A percentile compares a stretch with the other conserved stretches of the same genome.
These are phyloP conservation scores for Pseudochromis fuscus DNA, from an alignment of 2,797 vertebrate genomes.

Conservation along the genomic window DNA sequence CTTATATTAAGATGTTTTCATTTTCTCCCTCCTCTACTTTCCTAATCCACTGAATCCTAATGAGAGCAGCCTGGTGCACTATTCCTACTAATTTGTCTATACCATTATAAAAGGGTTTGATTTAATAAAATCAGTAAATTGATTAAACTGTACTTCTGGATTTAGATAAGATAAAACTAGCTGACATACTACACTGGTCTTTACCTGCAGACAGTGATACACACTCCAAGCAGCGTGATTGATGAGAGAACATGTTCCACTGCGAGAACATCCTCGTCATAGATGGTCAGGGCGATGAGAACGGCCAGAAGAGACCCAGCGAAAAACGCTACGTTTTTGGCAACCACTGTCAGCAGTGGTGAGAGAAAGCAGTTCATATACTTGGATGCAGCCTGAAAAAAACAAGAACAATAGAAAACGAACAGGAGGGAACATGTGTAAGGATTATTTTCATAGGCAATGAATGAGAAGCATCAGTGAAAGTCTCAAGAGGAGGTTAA, in stretches of 20 bases:
- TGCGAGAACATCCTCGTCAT: conserved; percentile 95
- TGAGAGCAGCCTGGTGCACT: background rate
- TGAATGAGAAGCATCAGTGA: background rate
- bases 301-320: conserved; percentile 97
- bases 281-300: conserved; percentile 98
- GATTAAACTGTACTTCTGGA: background rate
- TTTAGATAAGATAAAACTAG: background rate
- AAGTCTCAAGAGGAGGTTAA: background rate
- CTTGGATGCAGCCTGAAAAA: conserved; percentile 90
- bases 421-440: background rate
- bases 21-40: background rate
- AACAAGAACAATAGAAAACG: conserved; percentile 10
- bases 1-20: background rate
- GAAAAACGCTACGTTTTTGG: conserved; percentile 97
- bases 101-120: background rate
- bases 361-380: conserved; percentile 99
- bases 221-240: conserved; percentile 94
- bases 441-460: conserved; percentile 20
- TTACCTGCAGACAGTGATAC: conserved; percentile 96
- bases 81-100: background rate
- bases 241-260: conserved; percentile 97
- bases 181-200: background rate
- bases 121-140: conserved; percentile 14
- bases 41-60: background rate
- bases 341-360: conserved; percentile 93